Evolutionary conservation across 2,113 vertebrate genomes (phyloP), one percentile per base, ranked within the genome.

Genomic region (Tragelaphus buxtoni): DNA sequence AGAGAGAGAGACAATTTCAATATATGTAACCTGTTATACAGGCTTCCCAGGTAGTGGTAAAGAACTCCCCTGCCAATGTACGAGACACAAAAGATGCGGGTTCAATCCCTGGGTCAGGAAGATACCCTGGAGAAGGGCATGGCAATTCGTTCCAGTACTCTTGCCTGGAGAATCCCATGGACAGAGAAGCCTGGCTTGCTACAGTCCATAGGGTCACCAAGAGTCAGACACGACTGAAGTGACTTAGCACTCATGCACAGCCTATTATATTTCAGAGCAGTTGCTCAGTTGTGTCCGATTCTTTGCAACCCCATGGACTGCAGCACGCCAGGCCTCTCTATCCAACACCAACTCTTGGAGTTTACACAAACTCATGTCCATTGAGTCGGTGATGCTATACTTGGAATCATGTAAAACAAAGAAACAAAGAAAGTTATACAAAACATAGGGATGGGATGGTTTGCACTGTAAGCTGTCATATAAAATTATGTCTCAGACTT

Each of bases 401-500:
- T 61, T 72, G 55, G 22, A 53, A 63, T 4, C 18, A 61, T 72
- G 20, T 39, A 72, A 39, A 72, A 20, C 35, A 72, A 69, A 39
- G 56, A 77, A 92, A 88, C 16, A 94, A 83, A 79, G 51, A 55
- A 86, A 53, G 80, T 28, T 30, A 90, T 81, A 4, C 22, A 87
- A 69, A 95, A 4, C 11, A 49, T 94, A 91, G 32, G 11, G 26
- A 85, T 88, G 5, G 0, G 1, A 84, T 65, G 39, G 22, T 81
- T 72, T 94, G 13, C 4, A 58, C 5, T 93, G 6, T 61, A 79
- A 82, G 79, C 20, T 47, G 4, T 95, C 49, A 91, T 24, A 53
- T 94, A 77, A 76, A 82, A 95, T 90, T 96, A 88, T 76, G 3
- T 76, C 18, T 92, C 60, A 92, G 49, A 84, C 11, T 85, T 97